Evolutionary conservation across 2,113 vertebrate species (phyloP).

Genomic region (Myodes glareolus): DNA sequence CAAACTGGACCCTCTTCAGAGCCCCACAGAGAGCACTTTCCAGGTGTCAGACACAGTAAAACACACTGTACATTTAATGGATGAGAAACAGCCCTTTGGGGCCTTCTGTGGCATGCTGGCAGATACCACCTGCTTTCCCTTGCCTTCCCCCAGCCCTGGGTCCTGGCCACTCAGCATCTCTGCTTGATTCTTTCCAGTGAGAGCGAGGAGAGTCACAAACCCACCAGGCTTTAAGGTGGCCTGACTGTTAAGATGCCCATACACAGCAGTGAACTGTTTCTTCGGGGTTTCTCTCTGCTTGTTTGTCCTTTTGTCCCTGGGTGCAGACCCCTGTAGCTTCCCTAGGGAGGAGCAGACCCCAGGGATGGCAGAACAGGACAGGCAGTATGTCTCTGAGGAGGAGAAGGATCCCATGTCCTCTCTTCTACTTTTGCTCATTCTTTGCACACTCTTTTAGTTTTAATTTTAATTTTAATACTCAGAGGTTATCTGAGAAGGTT

Average conservation of each 20-base stretch:
- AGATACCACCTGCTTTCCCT: background rate
- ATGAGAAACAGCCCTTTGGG: rapidly evolving
- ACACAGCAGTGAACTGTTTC: rapidly evolving
- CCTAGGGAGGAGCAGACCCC: background rate
- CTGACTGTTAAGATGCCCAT: background rate
- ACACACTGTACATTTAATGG: background rate
- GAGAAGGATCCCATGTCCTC: background rate
- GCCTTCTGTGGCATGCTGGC: background rate
- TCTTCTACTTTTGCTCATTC: background rate
- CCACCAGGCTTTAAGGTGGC: background rate
- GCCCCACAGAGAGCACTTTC: rapidly evolving
- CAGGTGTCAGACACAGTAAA: background rate
- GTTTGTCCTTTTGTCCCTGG: rapidly evolving
- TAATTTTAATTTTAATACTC: background rate
- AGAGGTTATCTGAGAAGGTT: background rate
- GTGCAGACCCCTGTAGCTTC: rapidly evolving
- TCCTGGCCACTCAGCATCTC: background rate
- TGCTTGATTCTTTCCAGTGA: background rate
- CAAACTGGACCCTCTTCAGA: background rate
- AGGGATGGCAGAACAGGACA: background rate
- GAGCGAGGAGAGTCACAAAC: background rate
- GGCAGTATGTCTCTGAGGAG: too few relatives aligned
- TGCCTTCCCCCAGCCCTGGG: rapidly evolving
- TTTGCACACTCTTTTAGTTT: background rate
- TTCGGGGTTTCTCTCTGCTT: background rate